A percentile compares a stretch with the other conserved stretches of the same genome.
Evolutionary conservation across 2,888 invertebrate species (phyloP).

Genomic region (Caenorhabditis sulstoni): DNA sequence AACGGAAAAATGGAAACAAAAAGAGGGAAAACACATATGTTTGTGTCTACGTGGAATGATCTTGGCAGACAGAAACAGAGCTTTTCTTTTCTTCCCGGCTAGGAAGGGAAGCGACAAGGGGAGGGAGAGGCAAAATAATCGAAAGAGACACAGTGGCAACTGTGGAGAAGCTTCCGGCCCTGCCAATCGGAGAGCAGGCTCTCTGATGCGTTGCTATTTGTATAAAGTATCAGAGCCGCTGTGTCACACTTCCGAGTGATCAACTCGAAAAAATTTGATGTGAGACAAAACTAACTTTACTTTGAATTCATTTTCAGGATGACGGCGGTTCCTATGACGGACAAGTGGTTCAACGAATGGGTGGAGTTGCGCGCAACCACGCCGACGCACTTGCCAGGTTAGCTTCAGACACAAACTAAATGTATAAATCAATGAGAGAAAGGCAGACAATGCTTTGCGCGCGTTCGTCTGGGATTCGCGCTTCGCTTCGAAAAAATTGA

Average conservation of each 20-base stretch:
- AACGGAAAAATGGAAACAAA: neutral
- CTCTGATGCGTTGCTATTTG: constrained; percentile 54
- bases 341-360: constrained; percentile 85
- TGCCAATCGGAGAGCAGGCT: constrained; percentile 43
- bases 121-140: constrained; percentile 13
- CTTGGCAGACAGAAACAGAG: constrained; percentile 21
- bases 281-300: constrained; percentile 9
- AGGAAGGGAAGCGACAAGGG: constrained; percentile 18
- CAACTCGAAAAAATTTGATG: constrained; percentile 23
- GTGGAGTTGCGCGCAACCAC: constrained; percentile 94
- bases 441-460: too few relatives aligned
- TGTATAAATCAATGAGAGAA: constrained; percentile 1
- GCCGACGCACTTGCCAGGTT: constrained; percentile 87
- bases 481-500: too few relatives aligned
- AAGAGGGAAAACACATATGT: constrained; percentile 16
- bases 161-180: constrained; percentile 43
- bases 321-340: constrained; percentile 89
- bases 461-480: too few relatives aligned
- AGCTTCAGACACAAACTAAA: constrained; percentile 81
- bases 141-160: constrained; percentile 14
- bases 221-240: constrained; percentile 51
- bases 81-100: constrained; percentile 1
- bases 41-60: constrained; percentile 39
- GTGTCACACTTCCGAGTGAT: constrained; percentile 32
- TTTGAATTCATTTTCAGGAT: constrained; percentile 83